Evolutionary conservation across 2,888 invertebrate species (phyloP), one percentile per base, ranked within the genome.

Genomic region (Brenthis ino): DNA sequence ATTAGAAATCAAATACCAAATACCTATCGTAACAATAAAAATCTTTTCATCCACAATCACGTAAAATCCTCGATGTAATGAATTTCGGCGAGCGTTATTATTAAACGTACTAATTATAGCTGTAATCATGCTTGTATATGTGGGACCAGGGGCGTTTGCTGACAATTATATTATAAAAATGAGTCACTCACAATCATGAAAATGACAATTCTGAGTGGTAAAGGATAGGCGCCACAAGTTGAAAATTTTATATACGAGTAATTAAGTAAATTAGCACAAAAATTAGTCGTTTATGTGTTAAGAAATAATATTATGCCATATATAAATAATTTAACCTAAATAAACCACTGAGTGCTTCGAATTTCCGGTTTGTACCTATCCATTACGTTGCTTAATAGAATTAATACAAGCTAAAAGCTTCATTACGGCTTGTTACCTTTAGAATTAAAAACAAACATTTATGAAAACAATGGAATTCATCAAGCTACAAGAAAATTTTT

Each of bases 391-490:
- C 2, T 6, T 43, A 28, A 60, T 60, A 48, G n/a, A 60, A 50
- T 60, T 28, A 50, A 48, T n/a, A 28, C 48, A 43, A 33, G 28
- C 60, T 60, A 28, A 50, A 50, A 60, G 60, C 11, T 50, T 60
- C 50, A n/a, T 24, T 58, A 58, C 14, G 11, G 14, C 24, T 6
- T 57, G 20, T 43, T 43, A 8, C 8, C 37, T 43, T 43, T 11
- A 43, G 11, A 43, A 43, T 43, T 43, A 11, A 43, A 8, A 8
- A 37, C 37, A 37, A 37, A 51, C 20, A 37, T 53, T 63, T 63
- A 33, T 6, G 53, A 37, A 51, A 51, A 63, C 54, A 63, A 63
- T 63, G 63, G 20, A 33, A 63, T 54, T 63, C 51, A 43, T 63
- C 53, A 63, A 53, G 63, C 20, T 20, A 51, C 33, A 11, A 33